Base-by-base conservation (phyloP, 2,888 invertebrate genomes). In the Allygus modestus region DNA sequence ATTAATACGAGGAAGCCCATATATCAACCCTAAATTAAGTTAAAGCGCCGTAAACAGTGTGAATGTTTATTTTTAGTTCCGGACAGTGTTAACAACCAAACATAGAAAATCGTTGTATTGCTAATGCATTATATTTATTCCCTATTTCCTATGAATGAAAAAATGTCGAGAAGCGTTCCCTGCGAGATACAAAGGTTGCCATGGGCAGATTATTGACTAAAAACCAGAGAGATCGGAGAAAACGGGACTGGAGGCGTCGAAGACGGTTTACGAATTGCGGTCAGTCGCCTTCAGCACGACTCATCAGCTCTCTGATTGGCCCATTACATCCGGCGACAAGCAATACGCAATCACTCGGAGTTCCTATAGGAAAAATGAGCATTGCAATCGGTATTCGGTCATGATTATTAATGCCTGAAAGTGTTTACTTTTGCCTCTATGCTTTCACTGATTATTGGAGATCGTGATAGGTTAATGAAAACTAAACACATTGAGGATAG, bases 191-290 rank as follows among this genome's bases (percentile, higher is more conserved):
- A 23, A 54, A 4, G 2, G 20, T 54, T 2, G 54, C 23, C 20
- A 65, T 65, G 31, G 31, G 17, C 9, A 26, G n/a, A 65, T 23
- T 54, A 54, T 31, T 31, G 28, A 65, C 31, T 2, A 65, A 65
- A 65, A 65, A 20, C 23, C 31, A 28, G 65, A 28, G 65, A 65
- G 26, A 65, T 28, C 65, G 65, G 65, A 65, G 65, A 65, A 65
- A 65, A 65, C 65, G 12, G 0, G 7, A 17, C 65, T 31, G 28
- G 65, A 65, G 65, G 65, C 65, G 65, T 15, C 20, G 58, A 23
- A 1, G 65, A 65, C 15, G 28, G 26, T 4, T 23, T 37, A 37
- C 15, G 58, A 23, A 65, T 65, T 28, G 28, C 65, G 65, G 65
- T 65, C 65, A 58, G 7, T 26, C n/a, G 11, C 37, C 37, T 7